A percentile compares a stretch with the other conserved stretches of the same genome.
phyloP scores from a whole-genome alignment of 2,888 invertebrate species.

The Drosophila cognata region DNA sequence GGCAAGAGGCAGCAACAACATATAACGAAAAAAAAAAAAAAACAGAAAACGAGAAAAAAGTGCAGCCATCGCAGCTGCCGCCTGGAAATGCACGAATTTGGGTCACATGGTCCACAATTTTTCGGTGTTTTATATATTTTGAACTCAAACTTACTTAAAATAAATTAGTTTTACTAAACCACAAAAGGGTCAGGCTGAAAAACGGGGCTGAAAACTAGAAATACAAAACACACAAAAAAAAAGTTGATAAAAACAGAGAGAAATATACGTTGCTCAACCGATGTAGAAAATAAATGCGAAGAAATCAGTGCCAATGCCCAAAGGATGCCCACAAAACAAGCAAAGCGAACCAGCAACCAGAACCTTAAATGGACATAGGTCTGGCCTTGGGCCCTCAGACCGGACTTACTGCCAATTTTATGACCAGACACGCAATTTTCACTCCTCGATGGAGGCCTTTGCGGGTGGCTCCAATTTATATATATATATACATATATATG shows the following conservation, averaged over 20 bases:
- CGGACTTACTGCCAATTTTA: conserved; percentile 63
- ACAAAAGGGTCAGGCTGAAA: conserved; percentile 50
- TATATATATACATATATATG: neutral
- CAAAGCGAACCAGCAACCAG: conserved; percentile 29
- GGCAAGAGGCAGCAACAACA: conserved; percentile 44
- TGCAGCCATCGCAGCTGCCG: conserved; percentile 39
- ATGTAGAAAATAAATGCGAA: conserved; percentile 73
- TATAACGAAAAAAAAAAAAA: conserved; percentile 18
- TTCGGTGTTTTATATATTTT: conserved; percentile 41
- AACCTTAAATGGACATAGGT: conserved; percentile 63
- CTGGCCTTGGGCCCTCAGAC: conserved; percentile 50
- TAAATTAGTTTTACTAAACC: conserved; percentile 77
- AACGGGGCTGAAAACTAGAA: conserved; percentile 13
- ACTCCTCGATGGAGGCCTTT: conserved; percentile 33
- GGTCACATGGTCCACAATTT: conserved; percentile 69
- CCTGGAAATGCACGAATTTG: conserved; percentile 61
- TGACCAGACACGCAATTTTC: conserved; percentile 78
- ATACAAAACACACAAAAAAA: conserved; percentile 19
- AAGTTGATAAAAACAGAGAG: neutral
- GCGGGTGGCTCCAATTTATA: neutral
- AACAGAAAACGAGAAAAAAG: conserved; percentile 18
- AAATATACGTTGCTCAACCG: conserved; percentile 23
- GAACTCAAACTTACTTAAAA: conserved; percentile 69
- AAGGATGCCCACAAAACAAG: conserved; percentile 66
- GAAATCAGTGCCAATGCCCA: conserved; percentile 79